phyloP scores from a whole-genome alignment of 2,113 vertebrate species.

The Coptodon rendalli region DNA sequence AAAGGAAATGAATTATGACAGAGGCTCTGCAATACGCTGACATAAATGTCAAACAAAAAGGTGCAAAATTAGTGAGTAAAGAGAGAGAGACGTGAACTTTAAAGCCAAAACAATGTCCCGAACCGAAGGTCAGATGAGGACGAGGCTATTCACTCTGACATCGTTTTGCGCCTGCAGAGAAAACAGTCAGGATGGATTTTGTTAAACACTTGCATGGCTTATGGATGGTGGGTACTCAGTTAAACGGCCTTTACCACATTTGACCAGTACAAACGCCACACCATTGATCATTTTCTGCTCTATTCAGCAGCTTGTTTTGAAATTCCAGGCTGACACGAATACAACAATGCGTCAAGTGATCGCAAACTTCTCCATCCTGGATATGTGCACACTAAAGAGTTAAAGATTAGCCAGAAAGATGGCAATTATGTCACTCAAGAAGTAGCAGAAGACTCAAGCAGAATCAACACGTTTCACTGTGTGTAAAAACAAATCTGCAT shows the following conservation, averaged over 20 bases:
- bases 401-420: slow-evolving; percentile 33
- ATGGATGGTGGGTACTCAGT: neutral
- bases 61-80: neutral
- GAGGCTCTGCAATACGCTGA: neutral
- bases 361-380: neutral
- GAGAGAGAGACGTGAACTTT: neutral
- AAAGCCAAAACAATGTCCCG: neutral
- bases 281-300: neutral
- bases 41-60: neutral
- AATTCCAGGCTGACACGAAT: neutral
- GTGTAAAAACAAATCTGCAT: neutral
- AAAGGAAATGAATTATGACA: neutral
- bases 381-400: neutral
- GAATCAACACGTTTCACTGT: neutral
- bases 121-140: neutral
- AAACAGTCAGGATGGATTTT: slow-evolving; percentile 3
- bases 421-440: neutral
- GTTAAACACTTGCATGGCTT: slow-evolving; percentile 29
- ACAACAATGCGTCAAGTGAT: neutral
- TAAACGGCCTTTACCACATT: neutral
- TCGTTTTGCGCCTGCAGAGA: neutral
- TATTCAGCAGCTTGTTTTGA: neutral
- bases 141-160: neutral
- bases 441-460: neutral
- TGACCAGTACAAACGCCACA: neutral